Percentiles rank a stretch among this genome's conserved stretches.
These are phyloP conservation scores for Premnoplex brunnescens DNA, from an alignment of 2,797 vertebrate species.

Conservation along the genomic window DNA sequence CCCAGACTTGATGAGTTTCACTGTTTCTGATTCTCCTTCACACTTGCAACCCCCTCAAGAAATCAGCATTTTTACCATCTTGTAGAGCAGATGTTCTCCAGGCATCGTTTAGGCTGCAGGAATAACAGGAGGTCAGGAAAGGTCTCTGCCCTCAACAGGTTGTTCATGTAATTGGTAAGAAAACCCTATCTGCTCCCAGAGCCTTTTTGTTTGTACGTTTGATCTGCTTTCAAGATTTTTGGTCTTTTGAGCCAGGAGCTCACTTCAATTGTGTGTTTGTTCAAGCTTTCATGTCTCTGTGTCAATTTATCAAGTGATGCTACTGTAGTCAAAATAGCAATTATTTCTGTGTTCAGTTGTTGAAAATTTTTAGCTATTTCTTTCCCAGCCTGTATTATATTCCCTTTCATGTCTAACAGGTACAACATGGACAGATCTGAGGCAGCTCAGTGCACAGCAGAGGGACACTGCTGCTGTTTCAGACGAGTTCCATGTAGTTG, in stretches of 20 bases:
- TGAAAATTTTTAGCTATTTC: slow-evolving; percentile 8
- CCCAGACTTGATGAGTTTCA: not conserved
- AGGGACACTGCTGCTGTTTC: not conserved
- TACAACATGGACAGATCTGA: not conserved
- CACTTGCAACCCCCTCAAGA: not conserved
- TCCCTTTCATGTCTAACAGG: slow-evolving; percentile 37
- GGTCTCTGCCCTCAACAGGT: slow-evolving; percentile 35
- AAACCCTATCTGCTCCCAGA: not conserved
- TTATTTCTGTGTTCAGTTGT: slow-evolving; percentile 32
- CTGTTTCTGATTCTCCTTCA: not conserved
- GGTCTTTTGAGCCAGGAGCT: slow-evolving; percentile 7
- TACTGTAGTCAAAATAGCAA: slow-evolving; percentile 44
- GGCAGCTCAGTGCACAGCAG: not conserved
- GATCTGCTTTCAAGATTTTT: slow-evolving; percentile 36
- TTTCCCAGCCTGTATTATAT: not conserved
- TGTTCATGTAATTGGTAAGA: slow-evolving; percentile 36
- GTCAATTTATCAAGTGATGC: slow-evolving; percentile 22
- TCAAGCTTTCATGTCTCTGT: slow-evolving; percentile 29
- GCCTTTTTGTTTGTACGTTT: slow-evolving; percentile 8
- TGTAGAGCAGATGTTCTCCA: not conserved
- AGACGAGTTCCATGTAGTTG: not conserved
- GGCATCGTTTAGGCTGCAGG: not conserved
- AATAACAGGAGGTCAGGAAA: slow-evolving; percentile 10
- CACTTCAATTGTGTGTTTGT: not conserved
- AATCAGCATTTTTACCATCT: not conserved